Conservation (phyloP, 1,140 invertebrate genomes). For the Parapsyche elsis region DNA sequence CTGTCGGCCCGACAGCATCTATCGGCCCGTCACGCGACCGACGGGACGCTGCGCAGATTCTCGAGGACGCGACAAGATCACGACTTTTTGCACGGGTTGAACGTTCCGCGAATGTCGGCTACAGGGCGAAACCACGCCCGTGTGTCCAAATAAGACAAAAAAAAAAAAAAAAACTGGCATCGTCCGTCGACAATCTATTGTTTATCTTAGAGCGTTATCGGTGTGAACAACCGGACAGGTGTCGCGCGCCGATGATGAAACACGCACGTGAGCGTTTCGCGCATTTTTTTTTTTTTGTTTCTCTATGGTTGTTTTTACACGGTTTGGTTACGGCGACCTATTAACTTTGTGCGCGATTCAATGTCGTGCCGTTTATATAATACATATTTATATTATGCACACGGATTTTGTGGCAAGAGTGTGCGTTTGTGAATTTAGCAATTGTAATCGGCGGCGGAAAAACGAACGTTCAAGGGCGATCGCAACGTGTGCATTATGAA, state of each 20-base stretch:
- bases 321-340: background rate
- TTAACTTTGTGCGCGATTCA: constrained; percentile 4
- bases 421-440: background rate
- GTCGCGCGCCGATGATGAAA: background rate
- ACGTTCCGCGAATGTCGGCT: constrained; percentile 25
- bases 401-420: too few species aligned
- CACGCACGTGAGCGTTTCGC: constrained; percentile 19
- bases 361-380: constrained; percentile 6
- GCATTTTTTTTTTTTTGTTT: constrained; percentile 6
- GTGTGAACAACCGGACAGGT: constrained; percentile 12
- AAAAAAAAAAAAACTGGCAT: background rate
- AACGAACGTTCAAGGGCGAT: constrained; percentile 6
- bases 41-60: background rate
- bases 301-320: background rate
- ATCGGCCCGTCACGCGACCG: background rate
- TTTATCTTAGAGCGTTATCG: background rate
- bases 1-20: too few species aligned
- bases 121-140: constrained; percentile 5
- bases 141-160: background rate
- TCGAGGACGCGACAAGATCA: constrained; percentile 11
- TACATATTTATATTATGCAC: background rate
- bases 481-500: background rate
- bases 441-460: constrained; percentile 8
- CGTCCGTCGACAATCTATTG: background rate
- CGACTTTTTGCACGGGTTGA: constrained; percentile 10